phyloP scores from a whole-genome alignment of 2,797 vertebrate species.

The Cirrhinus mrigala region DNA sequence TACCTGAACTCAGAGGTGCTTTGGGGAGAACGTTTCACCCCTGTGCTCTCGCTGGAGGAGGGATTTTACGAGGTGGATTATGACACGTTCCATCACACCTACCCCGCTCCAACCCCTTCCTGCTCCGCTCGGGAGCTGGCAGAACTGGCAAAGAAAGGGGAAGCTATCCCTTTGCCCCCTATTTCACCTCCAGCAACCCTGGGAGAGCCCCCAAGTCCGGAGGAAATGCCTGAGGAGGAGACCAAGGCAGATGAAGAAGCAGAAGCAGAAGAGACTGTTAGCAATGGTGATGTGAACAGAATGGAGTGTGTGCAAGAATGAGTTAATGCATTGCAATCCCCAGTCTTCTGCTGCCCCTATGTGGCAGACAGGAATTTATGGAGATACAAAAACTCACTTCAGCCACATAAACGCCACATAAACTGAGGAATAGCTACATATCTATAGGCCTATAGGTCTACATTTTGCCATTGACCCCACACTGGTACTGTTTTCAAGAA shows the following conservation, averaged over 20 bases:
- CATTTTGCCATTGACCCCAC: neutral
- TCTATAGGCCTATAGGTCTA: neutral
- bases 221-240: neutral
- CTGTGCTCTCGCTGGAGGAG: slow-evolving; percentile 78
- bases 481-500: slow-evolving; percentile 3
- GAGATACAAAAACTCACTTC: no score
- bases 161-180: slow-evolving; percentile 61
- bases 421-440: neutral
- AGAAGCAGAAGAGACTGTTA: slow-evolving; percentile 58
- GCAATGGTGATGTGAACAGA: slow-evolving; percentile 64
- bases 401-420: neutral
- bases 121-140: slow-evolving; percentile 65
- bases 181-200: slow-evolving; percentile 51
- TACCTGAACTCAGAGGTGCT: slow-evolving; percentile 87
- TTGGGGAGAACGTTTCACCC: slow-evolving; percentile 79
- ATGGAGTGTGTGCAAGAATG: slow-evolving; percentile 53
- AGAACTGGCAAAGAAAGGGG: slow-evolving; percentile 70
- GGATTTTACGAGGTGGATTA: slow-evolving; percentile 90
- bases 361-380: neutral
- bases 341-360: slow-evolving; percentile 27
- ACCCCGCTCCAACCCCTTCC: slow-evolving; percentile 66
- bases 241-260: slow-evolving; percentile 18
- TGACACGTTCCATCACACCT: slow-evolving; percentile 77
- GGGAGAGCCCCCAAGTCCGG: slow-evolving; percentile 20
- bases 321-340: neutral